Percentiles rank a stretch among this genome's conserved stretches.
Evolutionary conservation across 2,113 vertebrate species (phyloP).

Genomic region (Dipodomys merriami): DNA sequence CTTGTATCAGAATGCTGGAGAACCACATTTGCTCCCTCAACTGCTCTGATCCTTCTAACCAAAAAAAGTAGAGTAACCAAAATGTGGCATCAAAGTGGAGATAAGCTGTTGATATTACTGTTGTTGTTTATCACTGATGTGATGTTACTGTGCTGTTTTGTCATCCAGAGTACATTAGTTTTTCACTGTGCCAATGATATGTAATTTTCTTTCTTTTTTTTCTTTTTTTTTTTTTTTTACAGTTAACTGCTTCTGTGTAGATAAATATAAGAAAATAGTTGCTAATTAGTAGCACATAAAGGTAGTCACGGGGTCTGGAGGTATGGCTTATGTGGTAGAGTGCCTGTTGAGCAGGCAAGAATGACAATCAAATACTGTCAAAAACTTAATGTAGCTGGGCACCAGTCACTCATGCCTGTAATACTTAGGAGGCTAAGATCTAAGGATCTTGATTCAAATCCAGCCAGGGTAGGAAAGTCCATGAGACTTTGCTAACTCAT

Average conservation of each 20-base stretch:
- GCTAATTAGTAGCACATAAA: background rate
- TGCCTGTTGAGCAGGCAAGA: too few relatives aligned
- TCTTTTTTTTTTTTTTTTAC: background rate
- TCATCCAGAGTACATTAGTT: background rate
- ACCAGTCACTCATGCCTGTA: too few relatives aligned
- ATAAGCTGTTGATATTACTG: background rate
- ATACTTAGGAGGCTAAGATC: too few relatives aligned
- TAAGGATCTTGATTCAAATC: too few relatives aligned
- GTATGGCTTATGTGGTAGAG: too few relatives aligned
- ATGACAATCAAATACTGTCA: background rate
- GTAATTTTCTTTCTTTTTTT: too few relatives aligned
- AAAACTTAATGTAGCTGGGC: too few relatives aligned
- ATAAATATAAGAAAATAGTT: background rate
- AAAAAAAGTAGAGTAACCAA: background rate
- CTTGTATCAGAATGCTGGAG: background rate
- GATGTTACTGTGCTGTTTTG: background rate
- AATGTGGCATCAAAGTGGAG: background rate
- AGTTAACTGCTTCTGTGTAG: background rate
- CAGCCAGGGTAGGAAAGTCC: too few relatives aligned
- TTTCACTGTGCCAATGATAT: background rate
- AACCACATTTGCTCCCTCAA: background rate
- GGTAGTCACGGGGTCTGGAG: background rate
- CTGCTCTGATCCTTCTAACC: background rate
- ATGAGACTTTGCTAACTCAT: too few relatives aligned
- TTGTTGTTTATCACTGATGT: background rate